phyloP scores from a whole-genome alignment of 2,888 invertebrate species.

The Frankliniella fusca region DNA sequence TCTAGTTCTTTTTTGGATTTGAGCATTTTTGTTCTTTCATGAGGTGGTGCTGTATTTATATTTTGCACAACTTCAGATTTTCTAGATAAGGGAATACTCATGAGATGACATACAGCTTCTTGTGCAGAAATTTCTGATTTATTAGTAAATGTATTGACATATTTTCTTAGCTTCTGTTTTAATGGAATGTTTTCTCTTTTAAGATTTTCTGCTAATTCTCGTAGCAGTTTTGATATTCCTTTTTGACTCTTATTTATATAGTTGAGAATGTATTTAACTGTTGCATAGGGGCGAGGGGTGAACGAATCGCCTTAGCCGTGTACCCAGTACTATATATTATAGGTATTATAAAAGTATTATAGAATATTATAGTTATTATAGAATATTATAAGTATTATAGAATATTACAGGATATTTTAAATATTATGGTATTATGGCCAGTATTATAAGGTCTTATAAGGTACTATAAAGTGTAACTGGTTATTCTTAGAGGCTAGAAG shows the following conservation, averaged over 20 bases:
- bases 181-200: neutral
- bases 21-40: neutral
- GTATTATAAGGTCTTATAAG: too few relatives aligned
- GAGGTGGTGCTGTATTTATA: neutral
- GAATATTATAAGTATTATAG: too few relatives aligned
- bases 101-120: neutral
- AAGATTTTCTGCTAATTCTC: neutral
- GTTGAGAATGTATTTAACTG: neutral
- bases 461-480: too few relatives aligned
- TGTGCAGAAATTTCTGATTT: neutral
- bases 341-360: too few relatives aligned
- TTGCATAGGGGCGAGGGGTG: neutral
- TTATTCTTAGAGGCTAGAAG: too few relatives aligned
- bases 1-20: neutral
- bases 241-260: neutral
- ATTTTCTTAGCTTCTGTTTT: neutral
- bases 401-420: too few relatives aligned
- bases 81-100: constrained; percentile 32
- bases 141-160: neutral
- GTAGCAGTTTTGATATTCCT: neutral
- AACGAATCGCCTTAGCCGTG: too few relatives aligned
- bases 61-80: neutral
- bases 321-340: too few relatives aligned
- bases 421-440: too few relatives aligned
- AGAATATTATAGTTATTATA: too few relatives aligned